Percentiles rank a stretch among this genome's conserved stretches.
Evolutionary conservation across 2,113 vertebrate species (phyloP).

Genomic region (Pantherophis guttatus): DNA sequence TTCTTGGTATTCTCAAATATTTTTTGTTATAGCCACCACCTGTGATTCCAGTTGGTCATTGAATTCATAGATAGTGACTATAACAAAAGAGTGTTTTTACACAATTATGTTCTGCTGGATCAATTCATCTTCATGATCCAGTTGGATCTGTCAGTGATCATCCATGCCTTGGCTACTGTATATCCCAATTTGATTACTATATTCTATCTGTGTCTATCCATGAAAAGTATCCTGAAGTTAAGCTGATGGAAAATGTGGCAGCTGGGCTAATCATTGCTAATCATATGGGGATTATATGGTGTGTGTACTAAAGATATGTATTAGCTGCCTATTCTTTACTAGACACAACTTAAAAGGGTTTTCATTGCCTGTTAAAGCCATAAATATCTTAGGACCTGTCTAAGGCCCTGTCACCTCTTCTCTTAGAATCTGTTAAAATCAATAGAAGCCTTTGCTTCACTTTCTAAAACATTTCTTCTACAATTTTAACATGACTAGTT

Average conservation of each 20-base stretch:
- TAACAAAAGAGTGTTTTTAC: background rate
- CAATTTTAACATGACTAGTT: background rate
- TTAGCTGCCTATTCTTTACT: background rate
- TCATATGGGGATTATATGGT: background rate
- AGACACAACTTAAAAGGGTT: background rate
- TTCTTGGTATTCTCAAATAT: background rate
- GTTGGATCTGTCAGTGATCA: background rate
- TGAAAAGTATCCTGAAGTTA: background rate
- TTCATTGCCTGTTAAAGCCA: background rate
- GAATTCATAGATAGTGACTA: background rate
- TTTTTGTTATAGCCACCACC: background rate
- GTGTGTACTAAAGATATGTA: background rate
- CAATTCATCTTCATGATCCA: background rate
- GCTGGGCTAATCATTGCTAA: background rate
- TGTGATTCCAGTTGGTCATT: background rate
- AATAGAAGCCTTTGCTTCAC: background rate
- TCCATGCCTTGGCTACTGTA: background rate
- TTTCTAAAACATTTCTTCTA: background rate
- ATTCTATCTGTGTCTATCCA: background rate
- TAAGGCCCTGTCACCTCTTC: background rate
- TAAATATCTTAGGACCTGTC: background rate
- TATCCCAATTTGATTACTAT: background rate
- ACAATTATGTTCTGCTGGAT: background rate
- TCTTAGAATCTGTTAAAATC: background rate
- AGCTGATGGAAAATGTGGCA: background rate